Evolutionary conservation across 2,113 vertebrate species (phyloP), one percentile per base, ranked within the genome.

Genomic region (Aplodontia rufa): DNA sequence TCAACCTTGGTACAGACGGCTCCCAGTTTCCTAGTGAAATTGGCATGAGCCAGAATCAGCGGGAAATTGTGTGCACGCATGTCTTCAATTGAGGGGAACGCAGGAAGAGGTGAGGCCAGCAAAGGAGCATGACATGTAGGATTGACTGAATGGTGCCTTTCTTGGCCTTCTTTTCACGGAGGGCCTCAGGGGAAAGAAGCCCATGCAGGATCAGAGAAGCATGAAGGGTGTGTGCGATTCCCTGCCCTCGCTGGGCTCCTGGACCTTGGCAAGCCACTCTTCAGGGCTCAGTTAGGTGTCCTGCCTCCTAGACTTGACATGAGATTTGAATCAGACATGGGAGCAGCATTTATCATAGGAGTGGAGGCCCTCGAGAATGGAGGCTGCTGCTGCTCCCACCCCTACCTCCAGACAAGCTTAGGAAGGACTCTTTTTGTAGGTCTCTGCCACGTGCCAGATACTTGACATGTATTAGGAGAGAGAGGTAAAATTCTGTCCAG

Each of bases 11-110:
- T 76, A 94, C 47, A 66, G 4, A 13, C 6, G 32, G 71, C 66
- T 76, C 16, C 60, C 6, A 35, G 85, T 62, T 97, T 84, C 62
- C 42, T 24, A 40, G 78, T 87, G 79, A 94, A 92, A 71, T 66
- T 53, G 30, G 13, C 28, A 8, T 37, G 51, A 91, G n/a, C 64
- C 26, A 40, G 76, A 76, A 80, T 47, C 40, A 66, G 35, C 40
- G 32, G 45, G 51, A 87, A 84, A 28, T 16, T 71, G 58, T 17
- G 37, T 60, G 45, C 58, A 8, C n/a, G n/a, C 88, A 10, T 42
- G 47, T 87, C 51, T 28, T 75, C 80, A 47, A 68, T 24, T 7
- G 13, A 22, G 40, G 49, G n/a, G 35, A 45, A 32, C 80, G 66
- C 68, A 49, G 79, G 80, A 86, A 69, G 49, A 64, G 8, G 66